Percentiles rank a stretch among this genome's conserved stretches.
These are phyloP conservation scores for Phalloptychus januarius DNA, from an alignment of 2,797 vertebrate genomes.

Conservation along the genomic window DNA sequence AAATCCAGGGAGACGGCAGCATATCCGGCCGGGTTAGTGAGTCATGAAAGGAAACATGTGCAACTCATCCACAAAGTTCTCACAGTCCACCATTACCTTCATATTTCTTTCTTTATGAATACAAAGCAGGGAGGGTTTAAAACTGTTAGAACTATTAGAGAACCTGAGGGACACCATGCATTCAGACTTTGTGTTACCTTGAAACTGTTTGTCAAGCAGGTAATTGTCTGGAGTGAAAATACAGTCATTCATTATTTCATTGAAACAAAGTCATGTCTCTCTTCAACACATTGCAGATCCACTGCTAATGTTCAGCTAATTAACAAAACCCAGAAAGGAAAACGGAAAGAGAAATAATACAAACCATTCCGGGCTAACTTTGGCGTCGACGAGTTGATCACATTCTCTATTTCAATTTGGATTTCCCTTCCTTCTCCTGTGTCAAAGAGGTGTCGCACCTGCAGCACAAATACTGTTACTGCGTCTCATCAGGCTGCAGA, in stretches of 20 bases:
- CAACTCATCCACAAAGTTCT: slow-evolving; percentile 34
- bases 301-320: background rate
- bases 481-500: background rate
- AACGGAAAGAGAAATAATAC: slow-evolving; percentile 35
- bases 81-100: slow-evolving; percentile 35
- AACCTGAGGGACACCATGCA: slow-evolving; percentile 69
- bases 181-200: slow-evolving; percentile 76
- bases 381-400: slow-evolving; percentile 89
- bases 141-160: slow-evolving; percentile 47
- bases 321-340: background rate
- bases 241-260: slow-evolving; percentile 59
- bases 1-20: slow-evolving; percentile 17
- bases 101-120: slow-evolving; percentile 12
- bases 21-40: slow-evolving; percentile 49
- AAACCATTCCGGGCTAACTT: slow-evolving; percentile 90
- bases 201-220: slow-evolving; percentile 81
- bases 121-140: slow-evolving; percentile 19
- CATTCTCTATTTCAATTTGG: slow-evolving; percentile 90
- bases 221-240: slow-evolving; percentile 78
- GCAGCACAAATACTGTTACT: slow-evolving; percentile 11
- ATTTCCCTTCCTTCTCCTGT: slow-evolving; percentile 90
- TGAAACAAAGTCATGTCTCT: slow-evolving; percentile 11
- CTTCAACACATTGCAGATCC: background rate
- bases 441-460: slow-evolving; percentile 93
- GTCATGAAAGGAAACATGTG: slow-evolving; percentile 10